Conservation (phyloP, 2,797 vertebrate species). For the Falco peregrinus region DNA sequence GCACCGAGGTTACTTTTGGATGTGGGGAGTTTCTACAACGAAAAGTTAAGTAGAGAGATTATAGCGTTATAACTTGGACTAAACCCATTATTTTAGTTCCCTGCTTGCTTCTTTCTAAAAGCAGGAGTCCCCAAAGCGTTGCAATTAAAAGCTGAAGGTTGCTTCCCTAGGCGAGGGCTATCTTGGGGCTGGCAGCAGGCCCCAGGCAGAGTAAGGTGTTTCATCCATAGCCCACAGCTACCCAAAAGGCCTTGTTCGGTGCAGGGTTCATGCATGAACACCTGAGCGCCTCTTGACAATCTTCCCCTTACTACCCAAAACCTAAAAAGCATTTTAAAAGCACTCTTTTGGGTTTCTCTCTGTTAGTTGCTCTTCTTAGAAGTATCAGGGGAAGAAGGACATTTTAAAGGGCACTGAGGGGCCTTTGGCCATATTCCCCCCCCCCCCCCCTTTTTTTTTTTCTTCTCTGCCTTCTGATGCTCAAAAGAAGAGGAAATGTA, state of each 20-base stretch:
- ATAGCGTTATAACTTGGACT: not conserved
- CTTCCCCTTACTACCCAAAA: not conserved
- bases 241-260: not conserved
- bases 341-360: not conserved
- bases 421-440: not conserved
- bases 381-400: not conserved
- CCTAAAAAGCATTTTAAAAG: conserved; percentile 1
- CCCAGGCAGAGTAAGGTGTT: not conserved
- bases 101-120: not conserved
- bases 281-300: not conserved
- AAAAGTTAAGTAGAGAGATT: not conserved
- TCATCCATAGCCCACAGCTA: not conserved
- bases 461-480: not conserved
- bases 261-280: not conserved
- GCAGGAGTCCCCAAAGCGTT: not conserved
- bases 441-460: not conserved
- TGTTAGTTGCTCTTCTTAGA: not conserved
- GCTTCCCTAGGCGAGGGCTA: not conserved
- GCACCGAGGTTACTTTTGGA: not conserved
- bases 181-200: not conserved
- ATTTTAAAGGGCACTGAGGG: not conserved
- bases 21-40: not conserved
- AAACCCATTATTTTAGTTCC: not conserved
- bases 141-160: not conserved
- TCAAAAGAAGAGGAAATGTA: not conserved